A percentile compares a stretch with the other conserved stretches of the same genome.
phyloP scores from a whole-genome alignment of 2,113 vertebrate species.

The Gasterosteus nipponicus region DNA sequence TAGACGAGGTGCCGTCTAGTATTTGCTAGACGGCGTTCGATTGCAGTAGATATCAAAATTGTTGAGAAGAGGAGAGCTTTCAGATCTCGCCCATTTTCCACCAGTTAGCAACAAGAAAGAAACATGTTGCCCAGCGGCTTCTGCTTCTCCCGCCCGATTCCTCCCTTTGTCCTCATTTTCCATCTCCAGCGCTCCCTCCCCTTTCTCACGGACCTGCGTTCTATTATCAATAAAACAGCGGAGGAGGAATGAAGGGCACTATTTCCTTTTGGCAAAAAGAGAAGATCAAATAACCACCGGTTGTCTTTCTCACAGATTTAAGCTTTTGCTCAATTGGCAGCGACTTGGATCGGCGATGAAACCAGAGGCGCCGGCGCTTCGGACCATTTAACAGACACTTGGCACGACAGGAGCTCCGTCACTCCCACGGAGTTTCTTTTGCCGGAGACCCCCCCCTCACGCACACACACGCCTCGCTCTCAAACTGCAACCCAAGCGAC shows the following conservation, averaged over 20 bases:
- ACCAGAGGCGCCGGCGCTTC: constrained; percentile 58
- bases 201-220: constrained; percentile 35
- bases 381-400: constrained; percentile 68
- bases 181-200: constrained; percentile 11
- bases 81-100: constrained; percentile 18
- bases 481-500: constrained; percentile 65
- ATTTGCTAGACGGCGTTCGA: neutral
- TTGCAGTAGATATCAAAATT: constrained; percentile 20
- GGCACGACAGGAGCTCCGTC: constrained; percentile 45
- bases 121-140: constrained; percentile 19
- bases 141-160: neutral
- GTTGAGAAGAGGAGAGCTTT: constrained; percentile 6
- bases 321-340: constrained; percentile 31
- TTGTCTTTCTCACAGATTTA: constrained; percentile 38
- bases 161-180: constrained; percentile 29
- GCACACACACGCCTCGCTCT: constrained; percentile 37
- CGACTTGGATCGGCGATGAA: constrained; percentile 27
- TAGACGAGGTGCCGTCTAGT: neutral
- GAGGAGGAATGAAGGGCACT: constrained; percentile 11
- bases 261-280: constrained; percentile 41
- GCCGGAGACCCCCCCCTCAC: neutral
- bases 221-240: constrained; percentile 42
- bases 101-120: constrained; percentile 46
- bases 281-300: constrained; percentile 46
- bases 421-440: constrained; percentile 29